These are phyloP conservation scores for Drosophila merina DNA, from an alignment of 2,888 invertebrate species.

Conservation along the genomic window DNA sequence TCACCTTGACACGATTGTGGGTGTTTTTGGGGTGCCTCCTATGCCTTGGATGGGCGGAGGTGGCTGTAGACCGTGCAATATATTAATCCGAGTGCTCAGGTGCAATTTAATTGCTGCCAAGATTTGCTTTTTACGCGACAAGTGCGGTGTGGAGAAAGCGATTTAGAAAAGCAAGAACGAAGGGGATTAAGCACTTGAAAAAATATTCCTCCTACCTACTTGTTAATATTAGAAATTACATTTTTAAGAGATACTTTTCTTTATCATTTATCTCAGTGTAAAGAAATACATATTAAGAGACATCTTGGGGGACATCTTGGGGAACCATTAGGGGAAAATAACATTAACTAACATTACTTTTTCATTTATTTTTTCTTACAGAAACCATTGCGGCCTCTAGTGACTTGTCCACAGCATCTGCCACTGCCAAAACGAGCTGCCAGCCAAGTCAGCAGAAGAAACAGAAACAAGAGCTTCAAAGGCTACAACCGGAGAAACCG, in stretches of 20 bases:
- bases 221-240: too few species aligned
- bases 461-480: constrained; percentile 42
- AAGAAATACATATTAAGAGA: background rate
- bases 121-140: constrained; percentile 59
- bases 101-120: constrained; percentile 79
- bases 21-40: constrained; percentile 6
- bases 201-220: background rate
- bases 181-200: constrained; percentile 2
- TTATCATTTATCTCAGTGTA: background rate
- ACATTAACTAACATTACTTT: constrained; percentile 38
- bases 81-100: constrained; percentile 72
- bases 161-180: constrained; percentile 36
- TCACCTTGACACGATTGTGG: constrained; percentile 73
- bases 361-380: constrained; percentile 52
- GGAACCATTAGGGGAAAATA: constrained; percentile 9
- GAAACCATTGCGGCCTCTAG: constrained; percentile 81
- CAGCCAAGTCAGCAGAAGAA: constrained; percentile 81
- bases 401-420: constrained; percentile 84
- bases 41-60: background rate
- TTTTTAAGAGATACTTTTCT: too few species aligned
- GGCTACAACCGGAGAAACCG: constrained; percentile 1
- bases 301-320: constrained; percentile 9
- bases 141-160: constrained; percentile 33
- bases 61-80: constrained; percentile 30
- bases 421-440: constrained; percentile 85